phyloP scores from a whole-genome alignment of 2,797 vertebrate species.

The Scolopax bukidnonensis region DNA sequence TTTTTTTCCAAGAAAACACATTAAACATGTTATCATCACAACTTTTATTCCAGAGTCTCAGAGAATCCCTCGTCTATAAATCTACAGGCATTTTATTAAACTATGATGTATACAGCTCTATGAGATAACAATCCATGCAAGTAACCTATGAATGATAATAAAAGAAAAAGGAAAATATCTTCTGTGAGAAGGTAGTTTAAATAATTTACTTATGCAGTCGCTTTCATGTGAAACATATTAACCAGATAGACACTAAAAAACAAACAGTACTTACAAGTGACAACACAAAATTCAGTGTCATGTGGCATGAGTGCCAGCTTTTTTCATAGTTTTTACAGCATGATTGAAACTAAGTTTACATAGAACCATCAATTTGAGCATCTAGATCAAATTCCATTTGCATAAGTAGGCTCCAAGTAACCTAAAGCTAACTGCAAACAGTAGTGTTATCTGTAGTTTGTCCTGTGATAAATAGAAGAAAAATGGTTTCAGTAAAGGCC shows the following conservation, averaged over 20 bases:
- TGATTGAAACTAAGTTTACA: constrained; percentile 49
- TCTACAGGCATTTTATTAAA: not conserved
- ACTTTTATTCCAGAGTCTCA: not conserved
- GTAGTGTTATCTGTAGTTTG: constrained; percentile 72
- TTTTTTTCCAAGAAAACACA: not conserved
- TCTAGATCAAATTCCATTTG: constrained; percentile 73
- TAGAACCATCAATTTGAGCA: constrained; percentile 47
- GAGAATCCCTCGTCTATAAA: not conserved
- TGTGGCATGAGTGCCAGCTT: not conserved
- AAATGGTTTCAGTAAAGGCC: constrained; percentile 72
- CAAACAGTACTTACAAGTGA: not conserved
- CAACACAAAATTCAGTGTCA: constrained; percentile 8
- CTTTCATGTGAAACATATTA: constrained; percentile 14
- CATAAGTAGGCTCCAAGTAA: constrained; percentile 71
- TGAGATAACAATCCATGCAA: not conserved
- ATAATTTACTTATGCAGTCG: not conserved
- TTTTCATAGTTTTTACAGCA: not conserved
- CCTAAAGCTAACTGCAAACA: constrained; percentile 68
- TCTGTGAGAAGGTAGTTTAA: not conserved
- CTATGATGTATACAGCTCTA: not conserved
- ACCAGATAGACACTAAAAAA: not conserved
- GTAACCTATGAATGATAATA: not conserved
- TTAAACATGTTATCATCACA: not conserved
- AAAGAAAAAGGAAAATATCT: not conserved
- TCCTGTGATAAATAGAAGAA: constrained; percentile 75